Evolutionary conservation across 2,888 invertebrate genomes (phyloP).

Genomic region (Copidosoma aretas): DNA sequence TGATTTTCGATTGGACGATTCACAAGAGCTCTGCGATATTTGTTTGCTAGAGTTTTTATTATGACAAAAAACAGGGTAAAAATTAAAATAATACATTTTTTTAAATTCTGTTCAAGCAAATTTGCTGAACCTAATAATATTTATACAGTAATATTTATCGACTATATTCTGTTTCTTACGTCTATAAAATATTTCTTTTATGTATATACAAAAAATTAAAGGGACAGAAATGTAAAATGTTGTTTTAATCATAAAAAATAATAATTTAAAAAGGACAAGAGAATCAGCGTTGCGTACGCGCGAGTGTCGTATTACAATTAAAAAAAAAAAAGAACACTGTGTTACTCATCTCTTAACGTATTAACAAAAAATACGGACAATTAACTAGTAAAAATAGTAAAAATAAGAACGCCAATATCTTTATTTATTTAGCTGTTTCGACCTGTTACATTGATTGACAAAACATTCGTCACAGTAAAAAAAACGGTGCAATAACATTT

Average conservation of each 20-base stretch:
- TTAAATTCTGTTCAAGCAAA: conserved; percentile 19
- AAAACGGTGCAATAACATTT: conserved; percentile 7
- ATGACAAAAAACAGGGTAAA: neutral
- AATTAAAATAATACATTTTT: conserved; percentile 2
- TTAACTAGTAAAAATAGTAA: conserved; percentile 34
- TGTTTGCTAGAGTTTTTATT: conserved; percentile 17
- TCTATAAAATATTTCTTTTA: conserved; percentile 56
- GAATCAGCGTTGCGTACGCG: conserved; percentile 23
- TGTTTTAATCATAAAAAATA: conserved; percentile 39
- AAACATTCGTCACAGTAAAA: conserved; percentile 17
- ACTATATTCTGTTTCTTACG: conserved; percentile 56
- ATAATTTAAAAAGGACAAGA: conserved; percentile 18
- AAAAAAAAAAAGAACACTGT: conserved; percentile 19
- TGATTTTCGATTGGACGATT: conserved; percentile 37
- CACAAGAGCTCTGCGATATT: conserved; percentile 27
- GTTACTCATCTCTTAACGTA: conserved; percentile 21
- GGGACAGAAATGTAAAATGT: conserved; percentile 27
- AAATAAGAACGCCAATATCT: conserved; percentile 28
- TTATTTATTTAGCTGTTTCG: conserved; percentile 29
- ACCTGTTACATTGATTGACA: conserved; percentile 22
- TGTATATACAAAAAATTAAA: conserved; percentile 55
- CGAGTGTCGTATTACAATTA: conserved; percentile 8
- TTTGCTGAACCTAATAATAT: conserved; percentile 24
- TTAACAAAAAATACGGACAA: conserved; percentile 28
- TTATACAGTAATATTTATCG: conserved; percentile 50